These are phyloP conservation scores for Pseudeuparius sepicola DNA, from an alignment of 2,888 invertebrate genomes.

Conservation along the genomic window DNA sequence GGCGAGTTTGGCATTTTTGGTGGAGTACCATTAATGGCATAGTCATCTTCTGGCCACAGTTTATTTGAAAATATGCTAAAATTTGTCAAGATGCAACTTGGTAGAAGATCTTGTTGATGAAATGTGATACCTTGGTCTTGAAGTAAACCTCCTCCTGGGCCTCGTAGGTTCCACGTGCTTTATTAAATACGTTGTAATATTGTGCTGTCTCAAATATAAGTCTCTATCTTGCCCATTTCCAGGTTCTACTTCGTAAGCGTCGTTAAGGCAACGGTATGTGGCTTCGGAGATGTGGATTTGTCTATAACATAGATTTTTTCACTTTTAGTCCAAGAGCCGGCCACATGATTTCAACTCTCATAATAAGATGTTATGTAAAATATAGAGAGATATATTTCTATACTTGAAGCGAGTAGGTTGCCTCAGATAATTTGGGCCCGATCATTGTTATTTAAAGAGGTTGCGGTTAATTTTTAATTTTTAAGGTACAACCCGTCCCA, in stretches of 20 bases:
- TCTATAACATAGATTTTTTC: too few species aligned
- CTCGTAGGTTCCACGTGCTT: conserved; percentile 68
- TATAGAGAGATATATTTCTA: too few species aligned
- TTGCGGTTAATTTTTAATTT: too few species aligned
- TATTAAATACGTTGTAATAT: conserved; percentile 82
- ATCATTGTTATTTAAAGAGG: too few species aligned
- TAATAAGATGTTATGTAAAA: too few species aligned
- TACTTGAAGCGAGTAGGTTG: too few species aligned
- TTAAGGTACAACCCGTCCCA: too few species aligned
- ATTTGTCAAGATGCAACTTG: conserved; percentile 11
- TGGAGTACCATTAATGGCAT: conserved; percentile 29
- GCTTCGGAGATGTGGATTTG: conserved; percentile 93
- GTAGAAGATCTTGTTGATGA: too few species aligned
- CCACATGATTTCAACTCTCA: too few species aligned
- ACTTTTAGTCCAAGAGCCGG: too few species aligned
- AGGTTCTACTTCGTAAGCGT: conserved; percentile 87
- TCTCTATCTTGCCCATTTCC: conserved; percentile 80
- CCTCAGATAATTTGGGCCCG: too few species aligned
- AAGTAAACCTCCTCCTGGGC: conserved; percentile 41
- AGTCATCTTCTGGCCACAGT: conserved; percentile 36
- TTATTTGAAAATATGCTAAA: conserved; percentile 39
- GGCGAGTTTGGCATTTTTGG: conserved; percentile 38
- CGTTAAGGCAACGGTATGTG: conserved; percentile 74
- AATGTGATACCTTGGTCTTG: conserved; percentile 43
- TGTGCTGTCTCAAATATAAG: conserved; percentile 74